These are phyloP conservation scores for Episyrphus balteatus DNA, from an alignment of 1,140 invertebrate genomes.

Conservation along the genomic window DNA sequence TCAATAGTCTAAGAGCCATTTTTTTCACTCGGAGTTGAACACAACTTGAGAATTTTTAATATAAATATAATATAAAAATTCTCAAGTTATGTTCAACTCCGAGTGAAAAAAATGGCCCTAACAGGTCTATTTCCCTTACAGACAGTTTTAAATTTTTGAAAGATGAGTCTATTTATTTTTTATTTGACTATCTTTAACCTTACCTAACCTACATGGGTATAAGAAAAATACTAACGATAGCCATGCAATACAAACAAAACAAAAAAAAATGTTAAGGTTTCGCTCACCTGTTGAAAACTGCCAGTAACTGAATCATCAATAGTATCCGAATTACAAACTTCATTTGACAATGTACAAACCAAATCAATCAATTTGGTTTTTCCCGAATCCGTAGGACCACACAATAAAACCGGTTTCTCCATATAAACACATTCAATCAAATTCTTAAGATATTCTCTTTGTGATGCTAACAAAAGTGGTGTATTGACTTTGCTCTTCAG, in stretches of 20 bases:
- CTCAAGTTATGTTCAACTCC: too few species aligned
- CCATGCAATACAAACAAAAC: background rate
- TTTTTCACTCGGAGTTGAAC: too few species aligned
- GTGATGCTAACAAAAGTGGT: constrained; percentile 21
- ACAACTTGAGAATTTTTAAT: too few species aligned
- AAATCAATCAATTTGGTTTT: constrained; percentile 34
- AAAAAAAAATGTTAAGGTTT: background rate
- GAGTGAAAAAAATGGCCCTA: too few species aligned
- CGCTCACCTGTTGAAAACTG: constrained; percentile 32
- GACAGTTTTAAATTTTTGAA: too few species aligned
- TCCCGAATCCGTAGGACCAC: constrained; percentile 29
- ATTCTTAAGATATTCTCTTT: constrained; percentile 28
- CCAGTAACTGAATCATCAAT: constrained; percentile 36
- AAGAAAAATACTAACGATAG: background rate
- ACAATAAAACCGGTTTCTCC: constrained; percentile 30
- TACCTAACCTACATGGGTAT: too few species aligned
- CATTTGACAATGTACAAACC: constrained; percentile 25
- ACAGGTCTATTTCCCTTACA: too few species aligned
- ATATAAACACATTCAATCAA: constrained; percentile 30
- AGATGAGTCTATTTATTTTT: too few species aligned
- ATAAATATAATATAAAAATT: too few species aligned
- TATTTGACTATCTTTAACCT: too few species aligned
- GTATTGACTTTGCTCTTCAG: constrained; percentile 11
- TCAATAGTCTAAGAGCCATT: too few species aligned
- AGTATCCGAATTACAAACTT: constrained; percentile 26